Percentiles rank a stretch among this genome's conserved stretches.
Conservation (phyloP, 2,113 vertebrate genomes). For the Syrrhaptes paradoxus region DNA sequence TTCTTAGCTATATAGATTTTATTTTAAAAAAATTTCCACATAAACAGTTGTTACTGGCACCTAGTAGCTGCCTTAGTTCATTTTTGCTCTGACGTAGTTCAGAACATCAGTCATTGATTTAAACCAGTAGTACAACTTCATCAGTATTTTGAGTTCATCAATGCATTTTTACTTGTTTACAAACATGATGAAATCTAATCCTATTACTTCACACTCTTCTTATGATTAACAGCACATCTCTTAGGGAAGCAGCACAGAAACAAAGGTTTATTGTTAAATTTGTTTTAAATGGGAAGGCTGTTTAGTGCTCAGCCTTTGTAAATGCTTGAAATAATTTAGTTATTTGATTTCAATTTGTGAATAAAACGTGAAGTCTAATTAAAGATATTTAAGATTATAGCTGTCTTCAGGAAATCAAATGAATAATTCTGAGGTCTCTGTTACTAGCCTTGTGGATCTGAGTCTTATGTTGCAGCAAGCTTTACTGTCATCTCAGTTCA, state of each 20-base stretch:
- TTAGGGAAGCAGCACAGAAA: not conserved
- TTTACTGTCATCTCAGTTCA: not conserved
- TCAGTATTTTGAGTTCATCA: not conserved
- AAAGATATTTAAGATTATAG: constrained; percentile 24
- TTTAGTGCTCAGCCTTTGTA: constrained; percentile 15
- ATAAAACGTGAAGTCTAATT: constrained; percentile 39
- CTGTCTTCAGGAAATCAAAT: not conserved
- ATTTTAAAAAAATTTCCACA: not conserved
- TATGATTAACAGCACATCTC: not conserved
- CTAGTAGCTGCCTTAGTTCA: not conserved
- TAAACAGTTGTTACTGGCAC: not conserved
- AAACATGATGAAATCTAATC: constrained; percentile 21
- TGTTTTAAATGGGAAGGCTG: constrained; percentile 24
- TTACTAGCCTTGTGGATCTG: not conserved
- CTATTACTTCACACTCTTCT: constrained; percentile 17
- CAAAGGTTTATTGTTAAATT: constrained; percentile 45
- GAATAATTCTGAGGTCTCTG: not conserved
- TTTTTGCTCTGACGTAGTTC: not conserved
- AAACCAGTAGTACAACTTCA: not conserved
- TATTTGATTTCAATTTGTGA: constrained; percentile 11
- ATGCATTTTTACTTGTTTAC: constrained; percentile 40
- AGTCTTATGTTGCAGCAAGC: not conserved
- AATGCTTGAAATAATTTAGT: constrained; percentile 37
- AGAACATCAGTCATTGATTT: not conserved
- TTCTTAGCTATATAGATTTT: not conserved